Evolutionary conservation across 2,888 invertebrate species (phyloP), one percentile per base, ranked within the genome.

Genomic region (Caenorhabditis zanzibari): DNA sequence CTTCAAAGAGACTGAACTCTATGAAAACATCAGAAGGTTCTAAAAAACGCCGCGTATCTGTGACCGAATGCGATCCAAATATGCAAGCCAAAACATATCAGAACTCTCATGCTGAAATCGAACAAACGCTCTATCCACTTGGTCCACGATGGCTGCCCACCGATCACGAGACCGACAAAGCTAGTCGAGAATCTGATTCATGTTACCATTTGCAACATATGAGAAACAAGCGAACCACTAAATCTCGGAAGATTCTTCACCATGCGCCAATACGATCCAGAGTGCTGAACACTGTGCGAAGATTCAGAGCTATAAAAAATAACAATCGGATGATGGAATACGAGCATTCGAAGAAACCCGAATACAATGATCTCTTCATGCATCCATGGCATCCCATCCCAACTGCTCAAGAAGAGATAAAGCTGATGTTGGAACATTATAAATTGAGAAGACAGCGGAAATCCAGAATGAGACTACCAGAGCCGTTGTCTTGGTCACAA

Each of bases 401-500:
- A 26, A 63, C 10, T 38, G 2, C 2, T 12, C 38, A 38, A 12
- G 12, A 38, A 6, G 10, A 6, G 12, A 38, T 2, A 24, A 32
- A 32, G 32, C 58, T 10, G 2, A 26, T 24, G 12, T 3, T 14
- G 2, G 6, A 12, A 10, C 24, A 10, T 10, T 1, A 49, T 19
- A 14, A 19, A 19, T 19, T 3, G 26, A 54, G 14, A 26, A 24
- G 12, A 26, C 26, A 22, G 10, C 26, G 6, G 9, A 12, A 26
- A 54, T 9, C 12, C 14, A 14, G 12, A 5, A 49, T 5, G 19
- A 49, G 5, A 19, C 19, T 6, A 58, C 47, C 22, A 24, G 28
- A 54, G 4, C 59, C 71, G 9, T 38, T 77, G 69, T 71, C 77
- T 7, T 77, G 77, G 77, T 38, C 44, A 2, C 61, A 35, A 22